phyloP scores from a whole-genome alignment of 2,888 invertebrate species.

The Julus scanicus region DNA sequence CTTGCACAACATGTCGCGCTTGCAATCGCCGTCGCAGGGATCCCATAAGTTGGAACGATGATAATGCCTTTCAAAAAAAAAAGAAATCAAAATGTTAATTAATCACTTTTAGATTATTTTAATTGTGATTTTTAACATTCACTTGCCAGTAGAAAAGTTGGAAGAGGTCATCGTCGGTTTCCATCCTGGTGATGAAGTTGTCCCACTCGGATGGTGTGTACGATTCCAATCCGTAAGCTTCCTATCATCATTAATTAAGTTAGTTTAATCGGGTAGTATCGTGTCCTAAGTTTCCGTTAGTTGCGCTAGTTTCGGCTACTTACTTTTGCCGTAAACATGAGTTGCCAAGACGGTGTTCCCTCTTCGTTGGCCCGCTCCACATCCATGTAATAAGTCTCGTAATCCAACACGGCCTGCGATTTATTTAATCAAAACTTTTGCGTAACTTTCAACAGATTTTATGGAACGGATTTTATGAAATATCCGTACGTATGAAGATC shows the following conservation, averaged over 20 bases:
- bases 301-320: background rate
- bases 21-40: slow-evolving; percentile 52
- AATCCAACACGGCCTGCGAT: slow-evolving; percentile 79
- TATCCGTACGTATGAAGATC: slow-evolving; percentile 78
- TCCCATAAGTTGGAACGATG: background rate
- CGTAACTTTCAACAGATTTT: background rate
- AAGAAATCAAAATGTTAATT: background rate
- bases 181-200: slow-evolving; percentile 85
- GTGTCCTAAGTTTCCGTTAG: too few species aligned
- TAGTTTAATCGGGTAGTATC: too few species aligned
- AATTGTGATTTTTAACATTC: background rate
- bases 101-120: background rate
- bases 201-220: slow-evolving; percentile 89
- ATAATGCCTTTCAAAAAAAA: background rate
- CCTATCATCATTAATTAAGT: too few species aligned
- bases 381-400: slow-evolving; percentile 96
- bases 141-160: slow-evolving; percentile 66
- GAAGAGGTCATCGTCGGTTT: slow-evolving; percentile 85
- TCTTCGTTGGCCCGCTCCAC: slow-evolving; percentile 84
- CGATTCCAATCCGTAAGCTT: too few species aligned
- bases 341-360: slow-evolving; percentile 80
- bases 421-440: background rate
- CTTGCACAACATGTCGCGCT: slow-evolving; percentile 15
- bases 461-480: background rate
- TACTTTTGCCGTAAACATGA: slow-evolving; percentile 78